Evolutionary conservation across 2,888 invertebrate species (phyloP).

Genomic region (Acanthosepion lycidas): DNA sequence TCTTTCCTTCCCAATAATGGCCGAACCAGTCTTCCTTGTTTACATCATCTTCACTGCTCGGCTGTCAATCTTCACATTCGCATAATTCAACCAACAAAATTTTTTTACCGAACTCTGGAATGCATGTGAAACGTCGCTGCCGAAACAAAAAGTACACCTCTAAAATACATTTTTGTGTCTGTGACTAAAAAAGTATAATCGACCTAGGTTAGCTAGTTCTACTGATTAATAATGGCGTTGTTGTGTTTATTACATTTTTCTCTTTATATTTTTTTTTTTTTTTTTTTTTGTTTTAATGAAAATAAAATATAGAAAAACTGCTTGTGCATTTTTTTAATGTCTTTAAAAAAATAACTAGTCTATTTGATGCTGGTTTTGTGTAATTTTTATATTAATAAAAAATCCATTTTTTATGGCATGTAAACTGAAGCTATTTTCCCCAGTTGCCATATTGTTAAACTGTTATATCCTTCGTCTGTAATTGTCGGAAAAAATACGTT

Average conservation of each 20-base stretch:
- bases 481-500: not conserved
- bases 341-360: not conserved
- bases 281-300: not conserved
- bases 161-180: not conserved
- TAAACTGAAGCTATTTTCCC: not conserved
- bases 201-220: not conserved
- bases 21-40: not conserved
- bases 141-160: not conserved
- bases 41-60: not conserved
- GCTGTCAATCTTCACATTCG: not conserved
- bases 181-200: not conserved
- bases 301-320: not conserved
- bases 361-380: not conserved
- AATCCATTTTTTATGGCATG: not conserved
- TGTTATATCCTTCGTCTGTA: not conserved
- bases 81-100: not conserved
- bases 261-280: too few relatives aligned
- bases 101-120: not conserved
- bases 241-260: not conserved
- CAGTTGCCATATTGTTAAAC: constrained; percentile 33
- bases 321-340: not conserved
- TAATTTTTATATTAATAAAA: not conserved
- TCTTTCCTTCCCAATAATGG: not conserved
- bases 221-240: not conserved
- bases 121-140: not conserved